Percentiles rank a stretch among this genome's conserved stretches.
These are phyloP conservation scores for Festucalex cinctus DNA, from an alignment of 2,113 vertebrate species.

Conservation along the genomic window DNA sequence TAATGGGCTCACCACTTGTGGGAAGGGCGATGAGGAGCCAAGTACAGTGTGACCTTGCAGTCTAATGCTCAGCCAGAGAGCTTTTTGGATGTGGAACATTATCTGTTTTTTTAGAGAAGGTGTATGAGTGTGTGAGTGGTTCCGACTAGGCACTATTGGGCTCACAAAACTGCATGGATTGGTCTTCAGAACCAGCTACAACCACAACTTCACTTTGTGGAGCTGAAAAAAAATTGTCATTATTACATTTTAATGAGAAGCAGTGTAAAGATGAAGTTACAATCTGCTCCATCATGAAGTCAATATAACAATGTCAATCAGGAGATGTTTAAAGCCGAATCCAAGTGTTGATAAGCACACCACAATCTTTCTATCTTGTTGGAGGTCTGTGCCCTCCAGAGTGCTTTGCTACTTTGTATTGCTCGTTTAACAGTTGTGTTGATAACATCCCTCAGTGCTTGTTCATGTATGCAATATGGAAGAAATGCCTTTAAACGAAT, in stretches of 20 bases:
- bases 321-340: neutral
- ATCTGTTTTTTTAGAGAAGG: neutral
- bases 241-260: neutral
- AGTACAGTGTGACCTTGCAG: neutral
- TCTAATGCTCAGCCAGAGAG: neutral
- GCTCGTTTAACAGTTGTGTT: neutral
- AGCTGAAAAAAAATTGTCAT: neutral
- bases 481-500: conserved; percentile 55
- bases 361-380: neutral
- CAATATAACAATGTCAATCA: neutral
- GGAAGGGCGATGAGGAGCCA: neutral
- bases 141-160: neutral
- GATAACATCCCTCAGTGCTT: conserved; percentile 15
- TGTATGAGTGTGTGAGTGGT: neutral
- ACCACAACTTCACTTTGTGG: neutral
- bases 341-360: neutral
- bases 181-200: neutral
- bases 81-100: neutral
- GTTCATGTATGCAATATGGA: conserved; percentile 47
- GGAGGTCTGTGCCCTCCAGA: neutral
- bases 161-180: neutral
- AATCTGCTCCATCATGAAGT: neutral
- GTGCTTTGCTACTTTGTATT: neutral
- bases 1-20: no score
- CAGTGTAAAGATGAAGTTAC: neutral